These are phyloP conservation scores for Nyctibius bracteatus DNA, from an alignment of 2,113 vertebrate species.

Conservation along the genomic window DNA sequence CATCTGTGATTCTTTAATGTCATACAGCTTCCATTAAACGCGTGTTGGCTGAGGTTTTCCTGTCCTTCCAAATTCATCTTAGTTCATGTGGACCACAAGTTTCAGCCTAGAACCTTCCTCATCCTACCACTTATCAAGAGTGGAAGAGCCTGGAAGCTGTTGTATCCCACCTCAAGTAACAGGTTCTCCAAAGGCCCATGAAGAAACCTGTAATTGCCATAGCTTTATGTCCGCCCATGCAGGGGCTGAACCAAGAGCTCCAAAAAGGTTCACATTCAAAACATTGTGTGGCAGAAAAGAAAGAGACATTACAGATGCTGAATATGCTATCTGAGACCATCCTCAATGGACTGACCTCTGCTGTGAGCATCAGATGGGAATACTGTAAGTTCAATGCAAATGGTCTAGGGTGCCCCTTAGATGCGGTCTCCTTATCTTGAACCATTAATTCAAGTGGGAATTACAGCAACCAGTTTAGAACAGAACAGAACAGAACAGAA, in stretches of 20 bases:
- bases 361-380: neutral
- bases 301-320: neutral
- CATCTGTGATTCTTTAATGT: neutral
- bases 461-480: neutral
- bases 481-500: neutral
- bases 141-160: neutral
- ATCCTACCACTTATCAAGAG: neutral
- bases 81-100: neutral
- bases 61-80: neutral
- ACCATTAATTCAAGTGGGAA: neutral
- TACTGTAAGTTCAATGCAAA: neutral
- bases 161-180: neutral
- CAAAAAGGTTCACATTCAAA: neutral
- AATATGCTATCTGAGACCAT: neutral
- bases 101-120: neutral
- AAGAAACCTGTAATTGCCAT: neutral
- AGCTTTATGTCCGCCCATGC: neutral
- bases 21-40: neutral
- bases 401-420: neutral
- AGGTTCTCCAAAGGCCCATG: neutral
- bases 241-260: neutral
- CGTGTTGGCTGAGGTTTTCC: rapidly evolving
- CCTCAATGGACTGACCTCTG: rapidly evolving
- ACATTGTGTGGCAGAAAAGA: neutral
- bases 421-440: neutral